These are phyloP conservation scores for Oopsacas minuta DNA, from an alignment of 37 sponge, comb jelly and placozoan genomes.

Conservation along the genomic window DNA sequence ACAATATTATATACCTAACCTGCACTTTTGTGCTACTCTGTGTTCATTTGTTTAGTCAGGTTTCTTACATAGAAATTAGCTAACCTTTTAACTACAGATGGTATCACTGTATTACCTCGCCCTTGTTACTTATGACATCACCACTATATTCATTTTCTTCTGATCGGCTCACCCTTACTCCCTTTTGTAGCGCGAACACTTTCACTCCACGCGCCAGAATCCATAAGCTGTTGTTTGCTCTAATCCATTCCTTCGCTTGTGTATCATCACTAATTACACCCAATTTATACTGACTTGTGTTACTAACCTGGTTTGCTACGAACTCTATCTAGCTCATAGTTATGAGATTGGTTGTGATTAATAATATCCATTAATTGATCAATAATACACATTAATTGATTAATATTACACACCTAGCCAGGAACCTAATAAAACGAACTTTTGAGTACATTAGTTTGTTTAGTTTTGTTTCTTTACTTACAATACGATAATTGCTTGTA, in stretches of 20 bases:
- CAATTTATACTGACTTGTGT: too few relatives aligned
- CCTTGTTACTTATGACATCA: slow-evolving; percentile 10
- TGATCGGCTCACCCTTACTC: neutral
- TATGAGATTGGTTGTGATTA: too few relatives aligned
- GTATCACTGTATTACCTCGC: slow-evolving; percentile 15
- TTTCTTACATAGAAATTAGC: neutral
- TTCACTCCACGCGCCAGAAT: neutral
- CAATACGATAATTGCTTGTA: too few relatives aligned
- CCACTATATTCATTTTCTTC: slow-evolving; percentile 10
- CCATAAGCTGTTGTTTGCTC: neutral
- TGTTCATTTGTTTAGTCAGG: slow-evolving; percentile 3
- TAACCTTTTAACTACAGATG: neutral
- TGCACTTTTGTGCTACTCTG: neutral
- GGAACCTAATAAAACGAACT: too few relatives aligned
- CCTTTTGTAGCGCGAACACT: neutral
- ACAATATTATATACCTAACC: neutral
- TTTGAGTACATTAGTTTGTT: too few relatives aligned
- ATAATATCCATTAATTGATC: too few relatives aligned
- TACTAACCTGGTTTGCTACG: too few relatives aligned
- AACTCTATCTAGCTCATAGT: too few relatives aligned
- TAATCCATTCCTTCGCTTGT: neutral
- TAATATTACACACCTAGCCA: too few relatives aligned
- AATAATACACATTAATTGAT: too few relatives aligned
- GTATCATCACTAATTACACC: neutral
- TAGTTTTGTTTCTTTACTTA: too few relatives aligned